Evolutionary conservation across 2,113 vertebrate genomes (phyloP).

Genomic region (Fregata magnificens): DNA sequence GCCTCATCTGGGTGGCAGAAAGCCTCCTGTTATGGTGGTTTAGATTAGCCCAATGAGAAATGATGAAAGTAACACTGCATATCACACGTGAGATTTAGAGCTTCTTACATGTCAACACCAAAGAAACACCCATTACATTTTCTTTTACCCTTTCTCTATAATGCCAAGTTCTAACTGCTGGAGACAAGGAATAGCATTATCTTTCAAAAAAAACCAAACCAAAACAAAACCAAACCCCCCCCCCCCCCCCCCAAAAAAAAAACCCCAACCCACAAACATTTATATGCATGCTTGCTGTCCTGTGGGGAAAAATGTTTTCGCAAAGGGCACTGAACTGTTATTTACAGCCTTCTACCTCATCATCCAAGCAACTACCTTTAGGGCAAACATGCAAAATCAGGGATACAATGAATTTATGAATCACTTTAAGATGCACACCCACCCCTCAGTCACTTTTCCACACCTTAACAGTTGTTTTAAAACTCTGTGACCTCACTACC

Average conservation of each 20-base stretch:
- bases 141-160: not conserved
- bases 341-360: not conserved
- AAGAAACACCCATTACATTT: not conserved
- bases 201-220: not conserved
- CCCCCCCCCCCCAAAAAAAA: too few species aligned
- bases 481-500: not conserved
- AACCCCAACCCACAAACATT: too few species aligned
- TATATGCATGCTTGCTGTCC: rapidly evolving
- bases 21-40: not conserved
- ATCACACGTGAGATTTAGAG: not conserved
- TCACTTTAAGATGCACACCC: not conserved
- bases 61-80: not conserved
- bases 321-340: not conserved
- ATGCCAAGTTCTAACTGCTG: not conserved
- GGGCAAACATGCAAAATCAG: not conserved
- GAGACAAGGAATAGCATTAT: not conserved
- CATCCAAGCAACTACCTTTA: not conserved
- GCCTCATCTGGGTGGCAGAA: not conserved
- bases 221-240: too few species aligned
- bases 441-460: not conserved
- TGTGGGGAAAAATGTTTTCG: not conserved
- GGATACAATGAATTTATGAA: not conserved
- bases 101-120: not conserved
- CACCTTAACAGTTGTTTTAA: not conserved
- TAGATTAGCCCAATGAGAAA: not conserved